Evolutionary conservation across 2,113 vertebrate genomes (phyloP).

Genomic region (Nettapus auritus): DNA sequence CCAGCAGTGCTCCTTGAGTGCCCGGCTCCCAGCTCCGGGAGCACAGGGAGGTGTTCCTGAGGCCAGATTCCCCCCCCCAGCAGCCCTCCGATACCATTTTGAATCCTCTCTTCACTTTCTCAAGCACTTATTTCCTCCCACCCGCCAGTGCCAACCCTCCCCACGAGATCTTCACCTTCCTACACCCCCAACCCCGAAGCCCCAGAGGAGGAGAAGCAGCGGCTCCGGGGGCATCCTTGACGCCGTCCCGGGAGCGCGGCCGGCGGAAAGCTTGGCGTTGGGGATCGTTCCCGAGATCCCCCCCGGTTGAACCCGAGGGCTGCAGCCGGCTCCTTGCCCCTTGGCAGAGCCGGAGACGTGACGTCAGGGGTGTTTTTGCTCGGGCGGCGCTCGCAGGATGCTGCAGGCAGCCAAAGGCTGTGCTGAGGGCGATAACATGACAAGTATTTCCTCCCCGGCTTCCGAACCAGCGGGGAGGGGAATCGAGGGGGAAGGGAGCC

Average conservation of each 20-base stretch:
- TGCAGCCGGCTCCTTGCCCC: not conserved
- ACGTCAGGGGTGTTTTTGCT: conserved; percentile 62
- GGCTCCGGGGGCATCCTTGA: not conserved
- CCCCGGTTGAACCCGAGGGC: not conserved
- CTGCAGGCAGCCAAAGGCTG: conserved; percentile 56
- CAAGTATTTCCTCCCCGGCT: conserved; percentile 68
- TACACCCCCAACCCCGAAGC: not conserved
- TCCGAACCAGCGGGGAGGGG: conserved; percentile 44
- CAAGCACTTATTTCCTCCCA: conserved; percentile 9
- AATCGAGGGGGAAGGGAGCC: conserved; percentile 45
- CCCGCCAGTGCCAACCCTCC: not conserved
- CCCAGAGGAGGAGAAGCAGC: not conserved
- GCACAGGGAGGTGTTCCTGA: not conserved
- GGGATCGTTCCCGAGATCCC: too few relatives aligned
- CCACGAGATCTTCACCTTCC: not conserved
- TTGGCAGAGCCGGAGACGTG: conserved; percentile 35
- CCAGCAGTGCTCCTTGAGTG: too few relatives aligned
- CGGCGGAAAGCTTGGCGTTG: too few relatives aligned
- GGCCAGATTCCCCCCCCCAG: not conserved
- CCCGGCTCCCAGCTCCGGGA: not conserved
- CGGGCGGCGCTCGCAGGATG: conserved; percentile 59
- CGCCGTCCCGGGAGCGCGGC: too few relatives aligned
- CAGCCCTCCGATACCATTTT: not conserved
- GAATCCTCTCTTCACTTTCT: not conserved
- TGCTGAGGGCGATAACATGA: conserved; percentile 68